phyloP scores from a whole-genome alignment of 1,140 invertebrate genomes.

The Anthonomus grandis region DNA sequence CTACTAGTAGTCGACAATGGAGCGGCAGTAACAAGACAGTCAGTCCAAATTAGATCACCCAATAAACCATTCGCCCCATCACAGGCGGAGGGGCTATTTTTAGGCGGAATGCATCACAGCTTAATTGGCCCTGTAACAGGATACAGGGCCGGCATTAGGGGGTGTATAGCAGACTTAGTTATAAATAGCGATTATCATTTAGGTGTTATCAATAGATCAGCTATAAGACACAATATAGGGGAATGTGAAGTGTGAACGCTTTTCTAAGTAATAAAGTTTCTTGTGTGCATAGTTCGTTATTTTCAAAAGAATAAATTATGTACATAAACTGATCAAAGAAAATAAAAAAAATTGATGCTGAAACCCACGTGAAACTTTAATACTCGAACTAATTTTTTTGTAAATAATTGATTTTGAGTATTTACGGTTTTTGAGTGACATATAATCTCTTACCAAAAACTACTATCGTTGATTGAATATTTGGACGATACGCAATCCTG shows the following conservation, averaged over 20 bases:
- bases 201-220: constrained; percentile 39
- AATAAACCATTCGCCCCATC: constrained; percentile 77
- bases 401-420: no score
- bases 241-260: constrained; percentile 45
- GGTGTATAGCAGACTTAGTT: constrained; percentile 77
- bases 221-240: constrained; percentile 42
- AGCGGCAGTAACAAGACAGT: constrained; percentile 69
- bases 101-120: constrained; percentile 74
- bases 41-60: constrained; percentile 79
- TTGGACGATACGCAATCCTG: no score
- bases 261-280: no score
- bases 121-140: constrained; percentile 57
- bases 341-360: no score
- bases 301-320: no score
- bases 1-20: constrained; percentile 82
- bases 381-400: no score
- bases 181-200: constrained; percentile 71
- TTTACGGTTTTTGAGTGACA: no score
- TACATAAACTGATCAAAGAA: no score
- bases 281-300: no score
- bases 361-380: no score
- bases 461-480: no score
- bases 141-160: constrained; percentile 70
- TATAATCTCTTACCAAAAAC: no score
- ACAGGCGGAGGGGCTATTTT: constrained; percentile 75